Evolutionary conservation across 2,113 vertebrate species (phyloP), one percentile per base, ranked within the genome.

Genomic region (Microtus ochrogaster): DNA sequence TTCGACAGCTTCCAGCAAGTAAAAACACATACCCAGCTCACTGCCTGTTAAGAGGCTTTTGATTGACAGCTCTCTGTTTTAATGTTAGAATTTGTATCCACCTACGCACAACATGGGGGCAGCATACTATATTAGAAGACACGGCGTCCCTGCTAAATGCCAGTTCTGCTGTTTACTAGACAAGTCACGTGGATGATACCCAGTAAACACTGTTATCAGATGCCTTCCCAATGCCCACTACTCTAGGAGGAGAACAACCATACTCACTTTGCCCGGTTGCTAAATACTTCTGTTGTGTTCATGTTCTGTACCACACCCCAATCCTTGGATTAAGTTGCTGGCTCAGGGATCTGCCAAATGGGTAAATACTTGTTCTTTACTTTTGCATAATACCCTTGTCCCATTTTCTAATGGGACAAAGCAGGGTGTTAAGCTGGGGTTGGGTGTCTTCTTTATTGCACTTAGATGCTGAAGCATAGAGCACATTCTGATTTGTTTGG

Each of bases 401-500:
- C 82, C 47, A 8, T 76, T 77, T 92, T 52, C 91, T 63, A 30
- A 41, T 22, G 7, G 88, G 87, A 24, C 6, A 52, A n/a, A 52
- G n/a, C 44, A 58, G n/a, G 28, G 7, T 63, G 68, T 58, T 81
- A 36, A 76, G 6, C 65, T 66, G 30, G 12, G 24, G 7, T 12
- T 12, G 5, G 9, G 0, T n/a, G 19, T 49, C 7, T 83, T 39
- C 66, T 61, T 36, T 16, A 1, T 41, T 73, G 28, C 4, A 7
- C 28, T 24, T 65, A 44, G 47, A 11, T 47, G 24, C 84, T n/a
- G 47, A 36, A 33, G 26, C 52, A 33, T 4, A 87, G 72, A 89
- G 33, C 28, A 13, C 11, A 33, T 9, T 6, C 36, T 11, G 19
- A 7, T 14, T 0, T 39, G 8, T 61, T 30, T 0, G 58, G 58